Evolutionary conservation across 1,140 invertebrate genomes (phyloP).

Genomic region (Hylaeus anthracinus): DNA sequence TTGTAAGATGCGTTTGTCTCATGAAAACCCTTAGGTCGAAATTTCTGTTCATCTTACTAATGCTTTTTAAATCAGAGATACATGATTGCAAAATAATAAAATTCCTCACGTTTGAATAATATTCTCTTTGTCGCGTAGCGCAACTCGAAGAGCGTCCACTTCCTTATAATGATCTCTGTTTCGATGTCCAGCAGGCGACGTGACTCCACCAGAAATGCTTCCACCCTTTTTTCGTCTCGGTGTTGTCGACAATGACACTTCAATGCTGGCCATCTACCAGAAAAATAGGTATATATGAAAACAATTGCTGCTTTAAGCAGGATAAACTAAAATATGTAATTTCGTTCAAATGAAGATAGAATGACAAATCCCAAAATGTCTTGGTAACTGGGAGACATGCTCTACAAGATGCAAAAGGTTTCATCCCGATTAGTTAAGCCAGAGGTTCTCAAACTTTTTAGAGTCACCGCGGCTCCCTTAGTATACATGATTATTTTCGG

Average conservation of each 20-base stretch:
- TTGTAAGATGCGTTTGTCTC: no score
- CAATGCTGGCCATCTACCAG: slow-evolving; percentile 91
- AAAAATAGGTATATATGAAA: neutral
- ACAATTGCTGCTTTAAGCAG: neutral
- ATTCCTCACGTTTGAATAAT: slow-evolving; percentile 86
- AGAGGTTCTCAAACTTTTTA: no score
- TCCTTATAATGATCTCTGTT: slow-evolving; percentile 82
- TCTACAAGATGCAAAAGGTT: no score
- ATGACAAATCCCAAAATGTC: no score
- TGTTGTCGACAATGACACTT: slow-evolving; percentile 88
- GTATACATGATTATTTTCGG: no score
- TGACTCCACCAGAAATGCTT: slow-evolving; percentile 81
- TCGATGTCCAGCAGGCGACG: slow-evolving; percentile 77
- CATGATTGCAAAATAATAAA: slow-evolving; percentile 9
- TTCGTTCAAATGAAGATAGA: no score
- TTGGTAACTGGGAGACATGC: no score
- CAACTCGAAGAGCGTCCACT: slow-evolving; percentile 87
- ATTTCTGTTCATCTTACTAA: no score
- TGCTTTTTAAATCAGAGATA: neutral
- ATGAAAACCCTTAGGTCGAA: no score
- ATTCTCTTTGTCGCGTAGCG: slow-evolving; percentile 90
- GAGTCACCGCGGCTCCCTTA: no score
- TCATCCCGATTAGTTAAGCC: no score
- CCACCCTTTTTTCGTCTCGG: slow-evolving; percentile 83
- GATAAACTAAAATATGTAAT: neutral